Conservation (phyloP, 2,113 vertebrate genomes). For the Mus pahari region DNA sequence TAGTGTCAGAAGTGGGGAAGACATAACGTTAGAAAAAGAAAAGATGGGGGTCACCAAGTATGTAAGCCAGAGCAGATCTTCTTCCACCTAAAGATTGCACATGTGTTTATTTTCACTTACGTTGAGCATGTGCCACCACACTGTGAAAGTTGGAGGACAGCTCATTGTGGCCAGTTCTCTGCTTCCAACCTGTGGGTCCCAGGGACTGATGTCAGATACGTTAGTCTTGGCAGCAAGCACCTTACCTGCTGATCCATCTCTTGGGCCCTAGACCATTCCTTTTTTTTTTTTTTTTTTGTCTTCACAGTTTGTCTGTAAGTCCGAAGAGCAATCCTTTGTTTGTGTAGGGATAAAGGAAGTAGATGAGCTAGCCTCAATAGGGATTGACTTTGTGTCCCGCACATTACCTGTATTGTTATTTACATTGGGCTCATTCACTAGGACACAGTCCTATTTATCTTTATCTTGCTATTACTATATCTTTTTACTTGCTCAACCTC, state of each 20-base stretch:
- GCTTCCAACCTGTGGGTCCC: neutral
- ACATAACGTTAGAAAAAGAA: neutral
- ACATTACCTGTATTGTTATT: constrained; percentile 21
- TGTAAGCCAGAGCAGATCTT: neutral
- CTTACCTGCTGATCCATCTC: neutral
- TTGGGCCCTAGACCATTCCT: no score
- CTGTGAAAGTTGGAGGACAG: neutral
- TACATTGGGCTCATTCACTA: neutral
- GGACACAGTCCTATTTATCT: neutral
- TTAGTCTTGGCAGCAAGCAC: neutral
- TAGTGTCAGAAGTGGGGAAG: neutral
- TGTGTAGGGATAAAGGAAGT: neutral
- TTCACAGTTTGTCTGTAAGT: neutral
- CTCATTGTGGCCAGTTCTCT: neutral
- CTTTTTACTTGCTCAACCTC: neutral
- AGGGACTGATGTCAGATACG: neutral
- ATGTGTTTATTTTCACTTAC: neutral
- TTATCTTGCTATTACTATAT: neutral
- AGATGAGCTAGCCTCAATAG: neutral
- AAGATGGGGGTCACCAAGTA: neutral
- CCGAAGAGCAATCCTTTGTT: neutral
- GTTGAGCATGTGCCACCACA: neutral
- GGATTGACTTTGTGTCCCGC: neutral
- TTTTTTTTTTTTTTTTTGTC: neutral
- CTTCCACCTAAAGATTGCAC: neutral